phyloP scores from a whole-genome alignment of 64 coral and sea anemone species.

The Trachythela sp. region DNA sequence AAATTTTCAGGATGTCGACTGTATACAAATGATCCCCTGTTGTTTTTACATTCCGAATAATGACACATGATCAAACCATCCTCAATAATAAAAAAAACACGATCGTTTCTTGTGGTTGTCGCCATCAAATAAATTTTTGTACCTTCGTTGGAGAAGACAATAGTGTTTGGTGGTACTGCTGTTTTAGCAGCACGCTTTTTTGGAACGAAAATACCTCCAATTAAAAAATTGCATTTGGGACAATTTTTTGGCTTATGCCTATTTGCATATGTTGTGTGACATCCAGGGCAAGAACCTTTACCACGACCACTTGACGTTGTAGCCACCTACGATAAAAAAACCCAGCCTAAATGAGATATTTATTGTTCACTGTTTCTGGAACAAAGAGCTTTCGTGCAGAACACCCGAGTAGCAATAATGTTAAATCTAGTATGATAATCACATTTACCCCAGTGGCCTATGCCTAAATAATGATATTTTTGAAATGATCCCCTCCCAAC shows the following conservation, averaged over 20 bases:
- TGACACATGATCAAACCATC: background rate
- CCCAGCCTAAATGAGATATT: too few species aligned
- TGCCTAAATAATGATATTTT: too few species aligned
- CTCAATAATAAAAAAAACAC: background rate
- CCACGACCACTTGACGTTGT: slow-evolving; percentile 1
- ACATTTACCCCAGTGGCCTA: too few species aligned
- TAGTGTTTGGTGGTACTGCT: background rate
- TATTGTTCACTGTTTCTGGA: too few species aligned
- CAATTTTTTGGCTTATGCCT: background rate
- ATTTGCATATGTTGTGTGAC: background rate
- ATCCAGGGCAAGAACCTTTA: background rate
- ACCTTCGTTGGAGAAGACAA: background rate
- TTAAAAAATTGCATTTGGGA: background rate
- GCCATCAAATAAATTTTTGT: background rate
- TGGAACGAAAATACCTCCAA: background rate
- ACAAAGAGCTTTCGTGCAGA: too few species aligned
- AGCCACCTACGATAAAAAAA: background rate
- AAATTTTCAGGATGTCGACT: background rate
- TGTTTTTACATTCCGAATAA: background rate
- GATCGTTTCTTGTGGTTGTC: background rate
- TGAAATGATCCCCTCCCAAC: too few species aligned
- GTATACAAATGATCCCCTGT: background rate
- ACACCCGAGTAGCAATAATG: too few species aligned
- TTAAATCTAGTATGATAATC: too few species aligned
- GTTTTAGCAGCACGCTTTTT: background rate